These are phyloP conservation scores for Enhydra lutris DNA, from an alignment of 2,113 vertebrate genomes.

Conservation along the genomic window DNA sequence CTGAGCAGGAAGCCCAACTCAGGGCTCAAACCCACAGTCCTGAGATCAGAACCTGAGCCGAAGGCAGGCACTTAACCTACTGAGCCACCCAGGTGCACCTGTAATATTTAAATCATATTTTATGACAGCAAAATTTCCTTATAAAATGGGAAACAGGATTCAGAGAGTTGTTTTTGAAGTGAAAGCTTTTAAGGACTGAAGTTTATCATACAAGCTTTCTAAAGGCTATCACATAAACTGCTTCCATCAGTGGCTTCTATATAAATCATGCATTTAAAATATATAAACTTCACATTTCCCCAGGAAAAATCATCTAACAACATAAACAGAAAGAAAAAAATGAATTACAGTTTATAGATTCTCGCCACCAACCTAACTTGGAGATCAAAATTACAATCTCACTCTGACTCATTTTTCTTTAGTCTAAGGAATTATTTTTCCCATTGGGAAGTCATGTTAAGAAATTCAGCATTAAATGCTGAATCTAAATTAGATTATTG, in stretches of 20 bases:
- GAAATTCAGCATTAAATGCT: neutral
- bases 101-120: neutral
- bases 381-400: neutral
- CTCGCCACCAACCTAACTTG: conserved; percentile 9
- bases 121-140: neutral
- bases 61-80: neutral
- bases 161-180: neutral
- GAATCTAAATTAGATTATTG: conserved; percentile 15
- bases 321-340: neutral
- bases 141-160: neutral
- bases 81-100: neutral
- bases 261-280: neutral
- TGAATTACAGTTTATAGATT: neutral
- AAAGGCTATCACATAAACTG: neutral
- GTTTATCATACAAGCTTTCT: neutral
- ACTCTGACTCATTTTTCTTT: neutral
- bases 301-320: neutral
- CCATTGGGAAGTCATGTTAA: neutral
- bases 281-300: neutral
- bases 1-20: neutral
- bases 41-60: neutral
- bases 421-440: conserved; percentile 12
- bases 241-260: neutral
- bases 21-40: neutral
- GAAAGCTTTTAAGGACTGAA: neutral